phyloP scores from a whole-genome alignment of 1,140 invertebrate genomes.

The Battus philenor region DNA sequence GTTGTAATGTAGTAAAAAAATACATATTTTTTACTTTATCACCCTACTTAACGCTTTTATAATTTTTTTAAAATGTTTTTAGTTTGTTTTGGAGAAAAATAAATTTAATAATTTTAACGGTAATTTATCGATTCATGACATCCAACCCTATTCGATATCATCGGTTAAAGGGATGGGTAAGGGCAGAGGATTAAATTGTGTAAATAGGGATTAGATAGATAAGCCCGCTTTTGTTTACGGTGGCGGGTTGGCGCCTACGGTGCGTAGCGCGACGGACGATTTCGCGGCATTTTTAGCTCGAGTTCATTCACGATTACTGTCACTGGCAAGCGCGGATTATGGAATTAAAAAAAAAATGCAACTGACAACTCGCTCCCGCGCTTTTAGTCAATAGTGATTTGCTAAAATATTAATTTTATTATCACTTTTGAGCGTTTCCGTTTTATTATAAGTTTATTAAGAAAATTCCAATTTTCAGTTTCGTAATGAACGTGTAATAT shows the following conservation, averaged over 20 bases:
- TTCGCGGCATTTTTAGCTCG: constrained; percentile 41
- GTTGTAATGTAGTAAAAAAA: no score
- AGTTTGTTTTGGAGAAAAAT: no score
- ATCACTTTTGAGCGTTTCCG: no score
- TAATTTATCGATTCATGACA: constrained; percentile 2
- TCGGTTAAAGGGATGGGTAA: constrained; percentile 26
- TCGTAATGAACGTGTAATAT: no score
- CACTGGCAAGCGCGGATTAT: constrained; percentile 5
- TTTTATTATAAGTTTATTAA: no score
- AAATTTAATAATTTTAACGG: no score
- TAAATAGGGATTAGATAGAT: constrained; percentile 73
- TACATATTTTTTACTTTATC: no score
- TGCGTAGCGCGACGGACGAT: constrained; percentile 38
- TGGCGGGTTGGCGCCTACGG: constrained; percentile 54
- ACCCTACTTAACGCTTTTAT: no score
- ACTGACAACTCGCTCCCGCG: background rate
- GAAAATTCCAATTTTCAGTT: no score
- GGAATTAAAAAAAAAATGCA: constrained; percentile 10
- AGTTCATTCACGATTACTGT: constrained; percentile 18
- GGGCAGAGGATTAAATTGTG: constrained; percentile 67
- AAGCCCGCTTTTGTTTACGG: constrained; percentile 59
- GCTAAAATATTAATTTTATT: no score
- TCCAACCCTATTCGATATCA: constrained; percentile 8
- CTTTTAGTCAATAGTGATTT: no score
- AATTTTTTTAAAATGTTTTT: no score